Evolutionary conservation across 2,797 vertebrate species (phyloP).

Genomic region (Staurois parvus): DNA sequence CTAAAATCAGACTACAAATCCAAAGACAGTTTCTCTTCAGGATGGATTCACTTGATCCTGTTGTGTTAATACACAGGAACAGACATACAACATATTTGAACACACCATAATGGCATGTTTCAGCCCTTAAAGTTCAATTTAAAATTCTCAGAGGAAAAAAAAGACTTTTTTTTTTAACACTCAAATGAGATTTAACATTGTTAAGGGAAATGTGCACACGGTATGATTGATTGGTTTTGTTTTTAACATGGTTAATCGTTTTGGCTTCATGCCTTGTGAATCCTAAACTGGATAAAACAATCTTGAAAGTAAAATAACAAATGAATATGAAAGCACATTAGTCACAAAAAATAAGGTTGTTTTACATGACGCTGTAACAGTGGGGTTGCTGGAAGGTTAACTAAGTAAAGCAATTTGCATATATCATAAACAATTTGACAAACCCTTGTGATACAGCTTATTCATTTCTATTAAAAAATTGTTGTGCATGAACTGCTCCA

Average conservation of each 20-base stretch:
- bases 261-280: not conserved
- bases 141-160: not conserved
- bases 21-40: no score
- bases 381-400: conserved; percentile 6
- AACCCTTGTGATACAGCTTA: not conserved
- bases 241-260: not conserved
- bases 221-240: not conserved
- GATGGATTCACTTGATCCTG: no score
- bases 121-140: not conserved
- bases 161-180: no score
- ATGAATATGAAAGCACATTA: not conserved
- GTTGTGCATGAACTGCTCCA: not conserved
- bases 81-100: no score
- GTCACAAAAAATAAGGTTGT: not conserved
- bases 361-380: conserved; percentile 5
- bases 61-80: no score
- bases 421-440: conserved; percentile 4
- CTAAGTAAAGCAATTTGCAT: not conserved
- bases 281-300: not conserved
- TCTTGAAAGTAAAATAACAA: conserved; percentile 11
- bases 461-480: not conserved
- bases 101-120: no score
- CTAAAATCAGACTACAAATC: no score
- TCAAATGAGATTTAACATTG: not conserved
- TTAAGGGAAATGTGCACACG: not conserved